phyloP scores from a whole-genome alignment of 2,113 vertebrate genomes.

The Plectropomus leopardus region DNA sequence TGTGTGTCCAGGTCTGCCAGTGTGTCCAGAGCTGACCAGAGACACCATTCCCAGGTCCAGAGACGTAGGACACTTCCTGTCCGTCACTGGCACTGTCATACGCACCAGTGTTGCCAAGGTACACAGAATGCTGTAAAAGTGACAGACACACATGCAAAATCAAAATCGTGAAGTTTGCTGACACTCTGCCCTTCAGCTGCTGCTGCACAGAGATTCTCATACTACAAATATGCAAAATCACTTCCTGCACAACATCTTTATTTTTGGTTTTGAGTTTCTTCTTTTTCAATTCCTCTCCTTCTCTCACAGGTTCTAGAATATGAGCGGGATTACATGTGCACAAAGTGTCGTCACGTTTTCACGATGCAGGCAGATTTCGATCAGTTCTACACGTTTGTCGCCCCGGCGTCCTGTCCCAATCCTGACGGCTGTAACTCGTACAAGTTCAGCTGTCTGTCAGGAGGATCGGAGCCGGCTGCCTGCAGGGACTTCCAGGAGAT shows the following conservation, averaged over 20 bases:
- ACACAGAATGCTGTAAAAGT: no score
- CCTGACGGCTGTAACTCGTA: conserved; percentile 89
- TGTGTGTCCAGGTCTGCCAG: conserved; percentile 89
- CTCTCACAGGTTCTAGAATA: conserved; percentile 88
- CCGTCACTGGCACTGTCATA: conserved; percentile 95
- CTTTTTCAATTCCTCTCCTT: neutral
- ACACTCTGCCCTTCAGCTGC: no score
- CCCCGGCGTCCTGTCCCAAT: conserved; percentile 86
- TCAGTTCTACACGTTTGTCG: conserved; percentile 89
- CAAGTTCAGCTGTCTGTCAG: conserved; percentile 92
- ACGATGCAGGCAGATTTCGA: conserved; percentile 89
- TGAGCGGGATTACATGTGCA: conserved; percentile 93
- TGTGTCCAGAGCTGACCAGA: conserved; percentile 95
- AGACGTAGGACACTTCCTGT: conserved; percentile 94
- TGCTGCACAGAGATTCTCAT: no score
- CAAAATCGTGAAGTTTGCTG: no score
- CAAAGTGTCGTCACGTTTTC: conserved; percentile 92
- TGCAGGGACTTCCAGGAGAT: conserved; percentile 98
- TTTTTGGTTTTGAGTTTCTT: neutral
- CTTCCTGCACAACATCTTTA: neutral
- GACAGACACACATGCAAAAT: no score
- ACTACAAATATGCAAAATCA: no score
- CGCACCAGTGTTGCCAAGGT: conserved; percentile 91
- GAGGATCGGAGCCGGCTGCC: conserved; percentile 81
- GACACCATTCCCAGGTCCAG: conserved; percentile 93